Base-by-base conservation (phyloP, 2,888 invertebrate genomes). In the Drosophila macrospina region DNA sequence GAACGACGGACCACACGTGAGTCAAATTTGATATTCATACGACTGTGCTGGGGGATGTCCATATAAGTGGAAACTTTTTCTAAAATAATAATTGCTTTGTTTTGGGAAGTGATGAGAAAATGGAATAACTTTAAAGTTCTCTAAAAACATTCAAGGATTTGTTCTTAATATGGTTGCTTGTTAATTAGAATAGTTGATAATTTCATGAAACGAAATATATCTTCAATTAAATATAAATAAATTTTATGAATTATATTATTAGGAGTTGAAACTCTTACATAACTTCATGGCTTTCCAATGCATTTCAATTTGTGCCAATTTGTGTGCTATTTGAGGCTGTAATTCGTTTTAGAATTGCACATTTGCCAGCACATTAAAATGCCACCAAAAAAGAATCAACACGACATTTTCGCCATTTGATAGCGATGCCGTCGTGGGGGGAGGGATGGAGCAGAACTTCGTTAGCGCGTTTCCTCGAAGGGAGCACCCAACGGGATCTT, bases 381-480 rank as follows among this genome's bases (percentile, higher is more conserved):
- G 83, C 89, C 88, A 90, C 84, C 80, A 89, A 79, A 89, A 82
- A 76, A 77, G 80, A 80, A 89, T 90, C 89, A 90, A 90, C 90
- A 90, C 89, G 75, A 89, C 90, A 90, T 90, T 90, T 80, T 69
- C 56, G 69, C 64, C 75, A 76, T 67, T 75, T 66, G 55, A 74
- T 66, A 61, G 48, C 37, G 47, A 26, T 37, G 34, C 26, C 10
- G 5, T 4, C n/a, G 45, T 36, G 37, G 47, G 41, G 30, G 6
- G 41, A 26, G 6, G 24, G 45, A 11, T 8, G 7, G 44, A 13
- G 39, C 5, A 20, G 20, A 20, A 8, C 34, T 57, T 39, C 41
- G 51, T 16, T 44, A 32, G 63, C 41, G 36, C 62, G 62, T 50
- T 61, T 57, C 63, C 54, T 70, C 51, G 24, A 41, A 55, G 69